phyloP scores from a whole-genome alignment of 1,140 invertebrate genomes.

The Aphaenogaster ashmeadi region DNA sequence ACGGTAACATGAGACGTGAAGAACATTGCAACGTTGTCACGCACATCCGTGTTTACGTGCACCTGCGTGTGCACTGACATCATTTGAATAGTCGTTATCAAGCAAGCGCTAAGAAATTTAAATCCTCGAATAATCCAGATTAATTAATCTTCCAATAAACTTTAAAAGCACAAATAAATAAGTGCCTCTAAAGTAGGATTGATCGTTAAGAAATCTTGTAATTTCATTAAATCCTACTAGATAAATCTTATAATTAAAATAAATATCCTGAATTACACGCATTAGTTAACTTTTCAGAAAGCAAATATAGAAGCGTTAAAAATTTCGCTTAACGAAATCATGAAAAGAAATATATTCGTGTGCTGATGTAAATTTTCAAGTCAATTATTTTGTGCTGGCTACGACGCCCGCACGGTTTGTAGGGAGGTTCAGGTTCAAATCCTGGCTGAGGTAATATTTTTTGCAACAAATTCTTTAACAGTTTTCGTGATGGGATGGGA shows the following conservation, averaged over 20 bases:
- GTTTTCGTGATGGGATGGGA: no score
- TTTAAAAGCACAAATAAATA: not conserved
- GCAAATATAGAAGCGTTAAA: not conserved
- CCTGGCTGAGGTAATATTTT: no score
- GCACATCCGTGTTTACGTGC: conserved; percentile 14
- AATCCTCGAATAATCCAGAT: conserved; percentile 4
- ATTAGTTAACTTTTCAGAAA: not conserved
- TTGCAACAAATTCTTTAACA: no score
- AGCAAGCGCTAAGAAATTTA: not conserved
- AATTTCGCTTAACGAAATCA: not conserved
- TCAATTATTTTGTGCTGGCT: not conserved
- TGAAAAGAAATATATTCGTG: not conserved
- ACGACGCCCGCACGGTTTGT: no score
- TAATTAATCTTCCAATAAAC: conserved; percentile 24
- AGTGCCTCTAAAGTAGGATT: not conserved
- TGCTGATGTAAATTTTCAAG: not conserved
- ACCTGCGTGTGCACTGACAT: not conserved
- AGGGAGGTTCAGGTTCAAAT: no score
- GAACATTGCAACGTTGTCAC: conserved; percentile 33
- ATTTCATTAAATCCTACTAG: not conserved
- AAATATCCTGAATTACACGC: not conserved
- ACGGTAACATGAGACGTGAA: not conserved
- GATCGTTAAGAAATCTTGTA: not conserved
- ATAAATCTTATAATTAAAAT: not conserved
- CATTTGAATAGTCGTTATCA: conserved; percentile 33